Conservation (phyloP, 2,888 invertebrate genomes). For the Tenthredo distinguenda region DNA sequence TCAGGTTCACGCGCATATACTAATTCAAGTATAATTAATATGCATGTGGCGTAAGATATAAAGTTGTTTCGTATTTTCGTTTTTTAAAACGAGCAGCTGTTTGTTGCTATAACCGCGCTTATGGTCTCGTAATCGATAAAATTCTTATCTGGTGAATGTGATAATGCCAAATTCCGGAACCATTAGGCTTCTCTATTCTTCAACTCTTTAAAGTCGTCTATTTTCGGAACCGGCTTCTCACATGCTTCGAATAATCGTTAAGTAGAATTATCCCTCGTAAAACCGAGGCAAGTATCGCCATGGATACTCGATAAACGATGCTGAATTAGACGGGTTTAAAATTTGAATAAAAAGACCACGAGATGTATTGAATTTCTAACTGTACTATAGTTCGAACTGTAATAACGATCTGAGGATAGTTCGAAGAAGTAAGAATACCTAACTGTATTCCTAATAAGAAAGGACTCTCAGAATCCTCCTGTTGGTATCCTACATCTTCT, state of each 20-base stretch:
- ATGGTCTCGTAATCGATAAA: no score
- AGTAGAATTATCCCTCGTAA: not conserved
- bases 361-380: not conserved
- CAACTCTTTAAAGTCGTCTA: not conserved
- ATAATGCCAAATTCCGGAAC: not conserved
- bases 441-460: not conserved
- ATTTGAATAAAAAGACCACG: not conserved
- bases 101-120: not conserved
- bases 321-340: no score
- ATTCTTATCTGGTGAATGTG: not conserved
- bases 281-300: no score
- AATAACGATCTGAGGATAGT: not conserved
- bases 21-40: not conserved
- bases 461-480: not conserved
- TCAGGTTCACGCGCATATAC: not conserved
- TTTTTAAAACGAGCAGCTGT: not conserved
- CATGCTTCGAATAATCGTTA: constrained; percentile 1
- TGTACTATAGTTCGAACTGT: not conserved
- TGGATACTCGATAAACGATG: no score
- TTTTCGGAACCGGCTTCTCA: not conserved
- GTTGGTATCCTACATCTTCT: not conserved
- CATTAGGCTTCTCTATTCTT: not conserved
- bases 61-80: not conserved
- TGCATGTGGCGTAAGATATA: not conserved
- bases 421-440: not conserved